Evolutionary conservation across 2,888 invertebrate species (phyloP).

Genomic region (Trimorus sp.): DNA sequence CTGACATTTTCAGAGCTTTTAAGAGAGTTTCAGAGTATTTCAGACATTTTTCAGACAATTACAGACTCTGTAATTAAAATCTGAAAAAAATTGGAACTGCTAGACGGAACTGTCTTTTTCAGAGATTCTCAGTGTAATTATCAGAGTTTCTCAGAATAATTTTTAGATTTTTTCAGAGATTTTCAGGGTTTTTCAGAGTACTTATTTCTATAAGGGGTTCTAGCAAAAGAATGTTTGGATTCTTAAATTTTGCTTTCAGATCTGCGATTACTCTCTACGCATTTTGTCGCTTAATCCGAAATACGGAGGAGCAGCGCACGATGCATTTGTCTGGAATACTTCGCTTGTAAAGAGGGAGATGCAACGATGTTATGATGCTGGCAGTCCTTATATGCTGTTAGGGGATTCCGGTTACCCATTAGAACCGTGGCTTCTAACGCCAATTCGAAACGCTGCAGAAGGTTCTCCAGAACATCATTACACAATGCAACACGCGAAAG

Average conservation of each 20-base stretch:
- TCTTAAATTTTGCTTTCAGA: not conserved
- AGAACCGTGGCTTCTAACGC: slow-evolving; percentile 3
- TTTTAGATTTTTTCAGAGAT: too few species aligned
- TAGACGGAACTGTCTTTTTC: too few species aligned
- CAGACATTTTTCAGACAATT: too few species aligned
- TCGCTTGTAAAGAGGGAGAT: not conserved
- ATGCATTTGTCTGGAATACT: not conserved
- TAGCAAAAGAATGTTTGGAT: too few species aligned
- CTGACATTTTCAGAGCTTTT: too few species aligned
- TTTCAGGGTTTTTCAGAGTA: too few species aligned
- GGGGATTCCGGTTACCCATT: slow-evolving; percentile 9
- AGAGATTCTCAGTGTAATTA: too few species aligned
- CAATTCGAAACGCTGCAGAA: not conserved
- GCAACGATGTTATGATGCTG: not conserved
- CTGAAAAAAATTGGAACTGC: too few species aligned
- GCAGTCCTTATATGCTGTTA: slow-evolving; percentile 14
- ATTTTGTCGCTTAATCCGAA: not conserved
- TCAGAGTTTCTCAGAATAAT: too few species aligned
- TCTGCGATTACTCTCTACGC: not conserved
- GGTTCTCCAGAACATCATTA: slow-evolving; percentile 3
- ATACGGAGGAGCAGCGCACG: not conserved
- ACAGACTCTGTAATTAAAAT: too few species aligned
- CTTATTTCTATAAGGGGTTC: too few species aligned
- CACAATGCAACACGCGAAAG: not conserved
- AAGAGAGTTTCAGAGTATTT: too few species aligned